Conservation (phyloP, 2,797 vertebrate species). For the Lateolabrax maculatus region DNA sequence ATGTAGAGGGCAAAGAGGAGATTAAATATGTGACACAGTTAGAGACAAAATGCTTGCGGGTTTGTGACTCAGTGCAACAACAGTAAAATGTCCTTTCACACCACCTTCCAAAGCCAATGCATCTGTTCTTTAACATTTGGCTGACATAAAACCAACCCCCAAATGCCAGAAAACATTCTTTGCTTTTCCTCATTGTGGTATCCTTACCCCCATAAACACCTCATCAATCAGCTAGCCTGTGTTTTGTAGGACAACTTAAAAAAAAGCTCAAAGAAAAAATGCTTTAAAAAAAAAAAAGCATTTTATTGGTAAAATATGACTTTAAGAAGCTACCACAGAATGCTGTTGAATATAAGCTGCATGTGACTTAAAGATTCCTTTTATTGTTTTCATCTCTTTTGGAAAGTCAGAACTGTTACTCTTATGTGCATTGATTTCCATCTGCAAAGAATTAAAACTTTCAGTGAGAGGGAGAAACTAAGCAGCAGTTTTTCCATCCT, state of each 20-base stretch:
- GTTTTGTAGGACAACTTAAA: constrained; percentile 40
- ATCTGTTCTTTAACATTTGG: constrained; percentile 72
- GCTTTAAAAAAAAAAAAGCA: constrained; percentile 24
- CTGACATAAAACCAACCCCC: constrained; percentile 57
- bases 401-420: neutral
- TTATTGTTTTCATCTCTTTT: constrained; percentile 6
- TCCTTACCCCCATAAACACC: constrained; percentile 41
- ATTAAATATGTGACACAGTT: constrained; percentile 42
- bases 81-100: constrained; percentile 75
- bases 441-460: constrained; percentile 41
- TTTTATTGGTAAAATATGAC: constrained; percentile 45
- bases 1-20: constrained; percentile 44
- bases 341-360: constrained; percentile 1
- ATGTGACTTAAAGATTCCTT: neutral
- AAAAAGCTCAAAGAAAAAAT: no score
- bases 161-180: constrained; percentile 61
- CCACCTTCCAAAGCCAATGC: constrained; percentile 54
- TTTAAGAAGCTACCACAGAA: constrained; percentile 9
- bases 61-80: constrained; percentile 63
- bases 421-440: constrained; percentile 18
- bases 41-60: constrained; percentile 45
- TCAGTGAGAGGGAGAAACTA: constrained; percentile 7
- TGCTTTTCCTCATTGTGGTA: constrained; percentile 25
- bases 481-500: neutral
- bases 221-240: constrained; percentile 44